Evolutionary conservation across 2,888 invertebrate species (phyloP).

Genomic region (Ophioninae sp.): DNA sequence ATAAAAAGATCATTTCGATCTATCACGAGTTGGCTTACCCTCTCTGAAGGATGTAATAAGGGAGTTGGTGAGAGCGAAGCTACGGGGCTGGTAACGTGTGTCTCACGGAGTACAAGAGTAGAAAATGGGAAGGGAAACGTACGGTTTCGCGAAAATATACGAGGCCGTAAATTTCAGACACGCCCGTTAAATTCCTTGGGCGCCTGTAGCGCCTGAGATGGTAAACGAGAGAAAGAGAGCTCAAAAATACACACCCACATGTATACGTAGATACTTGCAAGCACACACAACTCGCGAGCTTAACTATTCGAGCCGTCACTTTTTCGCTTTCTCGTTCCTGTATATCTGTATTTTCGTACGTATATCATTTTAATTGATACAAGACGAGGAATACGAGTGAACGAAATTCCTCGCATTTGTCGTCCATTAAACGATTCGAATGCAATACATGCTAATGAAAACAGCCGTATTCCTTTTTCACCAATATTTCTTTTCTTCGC

Average conservation of each 20-base stretch:
- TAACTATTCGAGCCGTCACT: conserved; percentile 26
- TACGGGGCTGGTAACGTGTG: conserved; percentile 46
- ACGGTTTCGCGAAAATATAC: conserved; percentile 65
- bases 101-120: conserved; percentile 46
- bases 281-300: conserved; percentile 6
- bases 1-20: conserved; percentile 27
- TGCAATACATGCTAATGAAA: not conserved
- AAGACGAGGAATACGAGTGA: not conserved
- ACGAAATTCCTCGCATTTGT: not conserved
- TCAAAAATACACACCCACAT: not conserved
- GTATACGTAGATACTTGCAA: not conserved
- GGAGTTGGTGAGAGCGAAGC: conserved; percentile 46
- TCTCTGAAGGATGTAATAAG: conserved; percentile 23
- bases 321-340: conserved; percentile 13
- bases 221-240: conserved; percentile 30
- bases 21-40: conserved; percentile 21
- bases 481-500: not conserved
- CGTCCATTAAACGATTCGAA: not conserved
- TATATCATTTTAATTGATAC: not conserved
- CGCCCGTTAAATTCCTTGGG: conserved; percentile 63
- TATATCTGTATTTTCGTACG: not conserved
- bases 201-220: conserved; percentile 43
- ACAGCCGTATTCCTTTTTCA: not conserved
- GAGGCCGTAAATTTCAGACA: conserved; percentile 64
- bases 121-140: conserved; percentile 60